These are phyloP conservation scores for Halesus radiatus DNA, from an alignment of 1,140 invertebrate species.

Conservation along the genomic window DNA sequence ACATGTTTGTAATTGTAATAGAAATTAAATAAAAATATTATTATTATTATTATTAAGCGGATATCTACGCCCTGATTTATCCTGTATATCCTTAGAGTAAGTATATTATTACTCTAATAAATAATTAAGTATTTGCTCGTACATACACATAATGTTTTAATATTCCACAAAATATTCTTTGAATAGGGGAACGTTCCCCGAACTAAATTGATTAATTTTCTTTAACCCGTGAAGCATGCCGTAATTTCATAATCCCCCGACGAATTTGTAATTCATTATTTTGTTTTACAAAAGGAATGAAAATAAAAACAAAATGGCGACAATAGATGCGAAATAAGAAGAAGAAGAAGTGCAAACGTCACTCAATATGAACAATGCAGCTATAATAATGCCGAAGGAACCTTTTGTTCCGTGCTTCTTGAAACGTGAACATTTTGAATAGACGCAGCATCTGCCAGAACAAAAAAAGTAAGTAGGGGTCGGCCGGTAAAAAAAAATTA, in stretches of 20 bases:
- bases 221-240: not conserved
- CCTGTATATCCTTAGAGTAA: no score
- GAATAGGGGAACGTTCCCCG: no score
- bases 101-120: no score
- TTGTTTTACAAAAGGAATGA: not conserved
- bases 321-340: not conserved
- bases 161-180: no score
- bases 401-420: constrained; percentile 30
- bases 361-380: constrained; percentile 38
- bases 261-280: constrained; percentile 10
- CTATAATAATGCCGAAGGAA: constrained; percentile 7
- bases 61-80: no score
- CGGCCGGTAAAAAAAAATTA: no score
- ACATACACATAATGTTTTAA: no score
- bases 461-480: no score
- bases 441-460: not conserved
- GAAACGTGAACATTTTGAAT: not conserved
- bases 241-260: not conserved
- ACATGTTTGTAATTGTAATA: no score
- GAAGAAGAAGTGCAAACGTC: constrained; percentile 34
- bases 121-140: no score
- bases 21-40: no score
- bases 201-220: not conserved
- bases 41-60: no score
- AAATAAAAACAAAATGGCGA: not conserved